Conservation (phyloP, 2,888 invertebrate genomes). For the Eilema caniola region DNA sequence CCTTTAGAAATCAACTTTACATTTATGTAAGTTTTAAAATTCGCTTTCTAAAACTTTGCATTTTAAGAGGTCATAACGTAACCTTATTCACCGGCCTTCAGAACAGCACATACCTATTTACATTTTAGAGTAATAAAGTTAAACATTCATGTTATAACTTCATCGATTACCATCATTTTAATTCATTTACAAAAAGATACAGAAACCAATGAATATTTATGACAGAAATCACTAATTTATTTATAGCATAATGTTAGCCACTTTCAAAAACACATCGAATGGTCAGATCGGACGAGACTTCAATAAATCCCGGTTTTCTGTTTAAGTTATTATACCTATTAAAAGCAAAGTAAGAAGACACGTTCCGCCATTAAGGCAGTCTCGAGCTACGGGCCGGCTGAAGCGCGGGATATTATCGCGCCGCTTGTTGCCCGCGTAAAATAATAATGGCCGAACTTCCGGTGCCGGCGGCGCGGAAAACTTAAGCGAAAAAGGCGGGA, state of each 20-base stretch:
- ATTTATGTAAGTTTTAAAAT: not conserved
- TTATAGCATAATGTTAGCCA: conserved; percentile 43
- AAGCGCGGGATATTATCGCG: conserved; percentile 86
- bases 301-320: conserved; percentile 78
- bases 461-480: conserved; percentile 86
- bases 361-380: conserved; percentile 82
- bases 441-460: conserved; percentile 88
- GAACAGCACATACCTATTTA: conserved; percentile 7
- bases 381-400: conserved; percentile 70
- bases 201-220: conserved; percentile 46
- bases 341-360: conserved; percentile 84
- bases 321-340: conserved; percentile 85
- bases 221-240: conserved; percentile 43
- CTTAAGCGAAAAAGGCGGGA: conserved; percentile 84
- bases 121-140: conserved; percentile 17
- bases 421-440: conserved; percentile 88
- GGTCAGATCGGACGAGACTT: conserved; percentile 60
- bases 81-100: not conserved
- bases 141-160: conserved; percentile 26
- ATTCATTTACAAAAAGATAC: conserved; percentile 29
- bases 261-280: conserved; percentile 52
- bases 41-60: not conserved
- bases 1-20: too few species aligned
- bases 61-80: not conserved
- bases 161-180: conserved; percentile 26